Conservation (phyloP, 2,888 invertebrate genomes). For the Leucophenga maculata region DNA sequence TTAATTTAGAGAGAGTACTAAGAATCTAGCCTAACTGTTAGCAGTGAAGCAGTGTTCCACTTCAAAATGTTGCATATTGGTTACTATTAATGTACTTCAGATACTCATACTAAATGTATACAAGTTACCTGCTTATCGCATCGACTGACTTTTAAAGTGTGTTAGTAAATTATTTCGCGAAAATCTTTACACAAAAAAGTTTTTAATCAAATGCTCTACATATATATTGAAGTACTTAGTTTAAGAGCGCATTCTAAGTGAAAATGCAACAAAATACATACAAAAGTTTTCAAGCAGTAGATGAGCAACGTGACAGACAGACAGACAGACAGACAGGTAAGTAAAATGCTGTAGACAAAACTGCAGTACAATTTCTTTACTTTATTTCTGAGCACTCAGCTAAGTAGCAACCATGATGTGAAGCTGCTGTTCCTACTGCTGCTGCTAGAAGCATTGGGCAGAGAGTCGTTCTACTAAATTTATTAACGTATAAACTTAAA, state of each 20-base stretch:
- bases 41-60: no score
- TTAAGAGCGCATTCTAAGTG: neutral
- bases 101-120: no score
- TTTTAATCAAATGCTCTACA: neutral
- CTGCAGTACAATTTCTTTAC: neutral
- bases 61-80: no score
- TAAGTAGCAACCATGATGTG: neutral
- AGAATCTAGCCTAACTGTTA: no score
- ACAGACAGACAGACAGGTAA: slow-evolving; percentile 1
- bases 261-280: neutral
- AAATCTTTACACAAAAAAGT: slow-evolving; percentile 1
- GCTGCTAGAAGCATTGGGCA: neutral
- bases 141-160: neutral
- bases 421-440: neutral
- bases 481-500: slow-evolving; percentile 10
- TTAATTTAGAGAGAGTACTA: no score
- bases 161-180: neutral
- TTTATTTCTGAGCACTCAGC: slow-evolving; percentile 4
- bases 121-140: neutral
- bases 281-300: neutral
- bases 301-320: neutral
- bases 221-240: no score
- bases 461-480: neutral
- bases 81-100: no score
- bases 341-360: neutral